Evolutionary conservation across 2,113 vertebrate genomes (phyloP).

Genomic region (Lanius ludovicianus): DNA sequence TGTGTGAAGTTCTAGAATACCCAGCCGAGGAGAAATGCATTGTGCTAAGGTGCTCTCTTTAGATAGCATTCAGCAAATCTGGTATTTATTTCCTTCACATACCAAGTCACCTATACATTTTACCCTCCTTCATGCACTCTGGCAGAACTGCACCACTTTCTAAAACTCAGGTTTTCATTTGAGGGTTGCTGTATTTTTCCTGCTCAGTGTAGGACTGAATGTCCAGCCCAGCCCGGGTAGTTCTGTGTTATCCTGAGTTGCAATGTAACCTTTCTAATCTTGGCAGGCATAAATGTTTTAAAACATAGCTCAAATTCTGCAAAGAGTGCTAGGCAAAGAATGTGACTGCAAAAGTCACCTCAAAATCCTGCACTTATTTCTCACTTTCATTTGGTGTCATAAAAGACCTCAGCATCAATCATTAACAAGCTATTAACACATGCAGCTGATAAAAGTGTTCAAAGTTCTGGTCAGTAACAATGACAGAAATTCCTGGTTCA

Average conservation of each 20-base stretch:
- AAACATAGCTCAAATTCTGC: slow-evolving; percentile 50
- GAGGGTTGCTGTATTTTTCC: slow-evolving; percentile 49
- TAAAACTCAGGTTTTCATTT: slow-evolving; percentile 50
- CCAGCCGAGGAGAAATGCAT: rapidly evolving
- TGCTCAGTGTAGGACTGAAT: slow-evolving; percentile 12
- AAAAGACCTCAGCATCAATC: slow-evolving; percentile 78
- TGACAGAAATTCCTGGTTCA: slow-evolving; percentile 74
- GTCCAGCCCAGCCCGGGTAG: neutral
- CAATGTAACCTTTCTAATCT: slow-evolving; percentile 12
- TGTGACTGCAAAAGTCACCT: slow-evolving; percentile 33
- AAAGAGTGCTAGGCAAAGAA: neutral
- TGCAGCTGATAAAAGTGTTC: slow-evolving; percentile 78
- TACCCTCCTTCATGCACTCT: neutral
- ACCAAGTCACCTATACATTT: neutral
- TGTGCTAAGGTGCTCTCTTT: neutral
- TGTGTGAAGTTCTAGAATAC: neutral
- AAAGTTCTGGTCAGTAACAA: slow-evolving; percentile 67
- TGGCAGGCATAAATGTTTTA: slow-evolving; percentile 68
- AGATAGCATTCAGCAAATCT: neutral
- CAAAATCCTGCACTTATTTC: slow-evolving; percentile 61
- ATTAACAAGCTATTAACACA: slow-evolving; percentile 83
- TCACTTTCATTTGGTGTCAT: slow-evolving; percentile 76
- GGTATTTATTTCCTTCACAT: neutral
- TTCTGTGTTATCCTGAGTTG: neutral
- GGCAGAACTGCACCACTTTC: slow-evolving; percentile 1